Evolutionary conservation across 2,113 vertebrate species (phyloP), one percentile per base, ranked within the genome.

Genomic region (Nettapus auritus): DNA sequence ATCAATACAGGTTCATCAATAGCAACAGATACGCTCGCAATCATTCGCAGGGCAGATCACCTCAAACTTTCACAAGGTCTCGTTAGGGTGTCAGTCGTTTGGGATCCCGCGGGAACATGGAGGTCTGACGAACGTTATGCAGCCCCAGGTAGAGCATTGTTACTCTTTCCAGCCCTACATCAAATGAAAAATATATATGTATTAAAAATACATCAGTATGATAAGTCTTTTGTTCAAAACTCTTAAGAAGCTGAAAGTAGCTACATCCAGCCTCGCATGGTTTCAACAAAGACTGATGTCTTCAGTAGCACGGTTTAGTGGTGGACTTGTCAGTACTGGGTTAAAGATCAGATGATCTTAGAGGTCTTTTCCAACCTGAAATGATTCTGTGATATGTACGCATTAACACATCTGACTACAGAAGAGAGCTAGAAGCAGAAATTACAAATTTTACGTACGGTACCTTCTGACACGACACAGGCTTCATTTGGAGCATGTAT

Each of bases 101-200:
- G 70, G 99, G 99, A 92, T 99, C 99, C 69, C 99, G 98, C 2
- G 99, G 99, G 97, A 99, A 99, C 99, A 99, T 99, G 92, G 99
- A 99, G 56, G 99, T 99, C 97, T 99, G 99, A 3, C 99, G 99
- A 31, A 99, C 97, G 13, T 99, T 99, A 97, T 99, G 99, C 75
- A 99, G 96, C 36, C 99, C 99, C 42, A 99, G 98, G 95, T 99
- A 99, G 93, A 99, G 97, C 99, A 99, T 99, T 83, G 99, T 99
- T 29, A 99, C 99, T 96, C 99, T 98, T 98, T 99, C 99, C 97
- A 99, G 97, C 77, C 99, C 99, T 99, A 91, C 8, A 67, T 69
- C 42, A 96, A 82, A 93, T 17, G 44, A 67, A 16, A 91, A 69
- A 57, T 34, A 62, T 7, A 16, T 40, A 57, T 34, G 38, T 7